A percentile compares a stretch with the other conserved stretches of the same genome.
Evolutionary conservation across 2,113 vertebrate species (phyloP).

Genomic region (Platanista minor): DNA sequence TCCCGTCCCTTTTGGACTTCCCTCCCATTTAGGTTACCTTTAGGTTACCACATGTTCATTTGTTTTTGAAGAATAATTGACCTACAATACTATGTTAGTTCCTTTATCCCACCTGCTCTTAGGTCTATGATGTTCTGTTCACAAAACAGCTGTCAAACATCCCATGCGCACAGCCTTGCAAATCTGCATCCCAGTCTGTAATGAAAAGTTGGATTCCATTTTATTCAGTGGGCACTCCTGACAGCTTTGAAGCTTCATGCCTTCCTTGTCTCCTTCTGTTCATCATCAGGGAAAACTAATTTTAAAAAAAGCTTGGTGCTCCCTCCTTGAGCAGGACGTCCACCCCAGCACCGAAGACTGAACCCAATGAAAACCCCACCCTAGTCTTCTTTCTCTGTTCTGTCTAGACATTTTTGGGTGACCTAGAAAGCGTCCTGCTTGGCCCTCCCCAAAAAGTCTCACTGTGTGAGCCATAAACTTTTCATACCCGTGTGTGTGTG

Average conservation of each 20-base stretch:
- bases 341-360: neutral
- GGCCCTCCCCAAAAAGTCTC: neutral
- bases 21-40: too few relatives aligned
- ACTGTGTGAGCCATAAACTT: neutral
- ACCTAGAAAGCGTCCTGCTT: neutral
- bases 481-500: neutral
- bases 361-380: neutral
- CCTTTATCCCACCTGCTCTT: neutral
- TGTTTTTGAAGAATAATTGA: too few relatives aligned
- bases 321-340: neutral
- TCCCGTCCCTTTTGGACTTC: too few relatives aligned
- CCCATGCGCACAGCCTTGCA: neutral
- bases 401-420: too few relatives aligned
- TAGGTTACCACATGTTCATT: too few relatives aligned
- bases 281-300: neutral
- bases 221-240: too few relatives aligned
- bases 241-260: neutral
- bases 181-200: fast-evolving
- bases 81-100: too few relatives aligned
- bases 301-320: neutral
- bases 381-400: too few relatives aligned
- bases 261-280: neutral
- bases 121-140: neutral
- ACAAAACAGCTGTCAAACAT: too few relatives aligned
- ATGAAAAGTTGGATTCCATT: neutral